These are phyloP conservation scores for Acanthopleura granulata DNA, from an alignment of 2,888 invertebrate species.

Conservation along the genomic window DNA sequence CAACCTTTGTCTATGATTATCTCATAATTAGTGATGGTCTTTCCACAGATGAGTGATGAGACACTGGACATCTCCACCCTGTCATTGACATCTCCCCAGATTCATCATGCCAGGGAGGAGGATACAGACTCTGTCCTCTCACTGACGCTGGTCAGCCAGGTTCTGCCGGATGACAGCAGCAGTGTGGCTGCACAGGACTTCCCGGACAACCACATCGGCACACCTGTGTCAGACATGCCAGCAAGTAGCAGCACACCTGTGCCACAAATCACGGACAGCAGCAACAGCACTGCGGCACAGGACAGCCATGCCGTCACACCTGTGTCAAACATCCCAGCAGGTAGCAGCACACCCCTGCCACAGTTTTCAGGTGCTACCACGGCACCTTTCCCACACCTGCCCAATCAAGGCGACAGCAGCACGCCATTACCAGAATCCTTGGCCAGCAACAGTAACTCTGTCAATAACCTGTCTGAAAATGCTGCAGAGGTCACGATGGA, in stretches of 20 bases:
- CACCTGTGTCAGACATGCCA: background rate
- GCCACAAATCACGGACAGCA: background rate
- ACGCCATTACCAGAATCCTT: background rate
- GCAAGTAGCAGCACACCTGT: background rate
- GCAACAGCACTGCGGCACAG: background rate
- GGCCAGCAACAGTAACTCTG: background rate
- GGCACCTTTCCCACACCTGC: background rate
- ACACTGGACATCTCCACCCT: background rate
- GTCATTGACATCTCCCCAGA: background rate
- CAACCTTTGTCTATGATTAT: no score
- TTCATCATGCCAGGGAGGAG: background rate
- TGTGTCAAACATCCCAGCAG: background rate
- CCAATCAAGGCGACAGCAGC: background rate
- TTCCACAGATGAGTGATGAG: constrained; percentile 6
- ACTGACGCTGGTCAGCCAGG: constrained; percentile 6
- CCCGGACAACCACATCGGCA: no score
- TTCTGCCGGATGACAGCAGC: background rate
- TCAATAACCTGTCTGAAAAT: background rate
- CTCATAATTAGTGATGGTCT: no score
- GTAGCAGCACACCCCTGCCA: background rate
- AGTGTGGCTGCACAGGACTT: no score
- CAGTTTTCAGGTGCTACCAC: background rate
- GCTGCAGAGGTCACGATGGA: background rate
- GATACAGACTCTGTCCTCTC: background rate
- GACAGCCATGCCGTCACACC: background rate